These are phyloP conservation scores for Delia radicum DNA, from an alignment of 1,140 invertebrate species.

Conservation along the genomic window DNA sequence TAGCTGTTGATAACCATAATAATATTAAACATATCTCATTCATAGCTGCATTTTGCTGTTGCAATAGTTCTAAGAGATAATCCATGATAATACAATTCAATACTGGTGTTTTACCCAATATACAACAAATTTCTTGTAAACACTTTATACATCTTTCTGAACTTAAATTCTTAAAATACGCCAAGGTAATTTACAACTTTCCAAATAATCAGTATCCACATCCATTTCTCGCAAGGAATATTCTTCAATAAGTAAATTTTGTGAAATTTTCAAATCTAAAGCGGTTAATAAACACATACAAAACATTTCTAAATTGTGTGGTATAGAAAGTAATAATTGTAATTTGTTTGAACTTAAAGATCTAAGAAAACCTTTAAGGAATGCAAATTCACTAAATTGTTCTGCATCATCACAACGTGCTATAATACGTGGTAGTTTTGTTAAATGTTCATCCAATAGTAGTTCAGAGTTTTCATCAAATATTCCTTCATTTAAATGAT, in stretches of 20 bases:
- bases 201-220: constrained; percentile 29
- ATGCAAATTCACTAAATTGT: constrained; percentile 45
- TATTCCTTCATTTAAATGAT: constrained; percentile 28
- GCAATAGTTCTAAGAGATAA: constrained; percentile 39
- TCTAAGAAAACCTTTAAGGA: constrained; percentile 48
- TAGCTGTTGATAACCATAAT: constrained; percentile 35
- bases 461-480: constrained; percentile 48
- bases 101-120: constrained; percentile 33
- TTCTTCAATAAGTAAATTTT: constrained; percentile 45
- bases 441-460: constrained; percentile 42
- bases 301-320: constrained; percentile 46
- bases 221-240: constrained; percentile 36
- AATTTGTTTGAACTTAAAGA: constrained; percentile 38
- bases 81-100: constrained; percentile 40
- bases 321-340: constrained; percentile 38
- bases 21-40: constrained; percentile 45
- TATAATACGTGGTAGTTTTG: constrained; percentile 44
- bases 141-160: constrained; percentile 32
- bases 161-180: constrained; percentile 44
- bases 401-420: constrained; percentile 46
- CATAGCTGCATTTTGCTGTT: constrained; percentile 35
- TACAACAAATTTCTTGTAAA: constrained; percentile 38
- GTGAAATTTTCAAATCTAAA: constrained; percentile 35
- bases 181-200: constrained; percentile 40
- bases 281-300: constrained; percentile 41